phyloP scores from a whole-genome alignment of 1,140 invertebrate genomes.

The Drusus annulatus region DNA sequence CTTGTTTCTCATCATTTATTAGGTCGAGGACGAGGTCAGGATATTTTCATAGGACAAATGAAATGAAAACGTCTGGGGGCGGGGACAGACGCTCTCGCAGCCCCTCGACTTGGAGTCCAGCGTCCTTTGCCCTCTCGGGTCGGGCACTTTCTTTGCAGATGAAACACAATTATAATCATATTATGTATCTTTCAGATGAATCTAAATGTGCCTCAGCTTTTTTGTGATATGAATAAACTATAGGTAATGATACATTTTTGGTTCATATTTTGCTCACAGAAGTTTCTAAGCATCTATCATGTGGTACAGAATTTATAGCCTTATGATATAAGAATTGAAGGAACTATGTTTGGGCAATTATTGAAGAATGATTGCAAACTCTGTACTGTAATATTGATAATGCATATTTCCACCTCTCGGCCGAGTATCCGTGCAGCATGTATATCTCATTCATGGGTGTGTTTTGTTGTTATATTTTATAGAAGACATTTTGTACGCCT shows the following conservation, averaged over 20 bases:
- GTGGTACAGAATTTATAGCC: neutral
- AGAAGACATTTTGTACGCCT: conserved; percentile 34
- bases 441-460: conserved; percentile 10
- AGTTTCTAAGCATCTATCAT: conserved; percentile 1
- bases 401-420: conserved; percentile 5
- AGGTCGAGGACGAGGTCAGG: neutral
- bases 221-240: conserved; percentile 36
- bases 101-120: too few relatives aligned
- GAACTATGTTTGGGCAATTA: neutral
- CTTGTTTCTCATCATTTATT: neutral
- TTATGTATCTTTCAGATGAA: neutral
- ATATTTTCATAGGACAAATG: neutral
- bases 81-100: too few relatives aligned
- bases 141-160: neutral
- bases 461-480: conserved; percentile 13
- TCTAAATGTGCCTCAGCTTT: conserved; percentile 38
- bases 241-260: conserved; percentile 24
- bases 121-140: too few relatives aligned
- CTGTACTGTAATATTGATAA: neutral
- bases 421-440: neutral
- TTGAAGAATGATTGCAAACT: neutral
- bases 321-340: neutral
- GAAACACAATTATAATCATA: neutral
- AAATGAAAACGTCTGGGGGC: neutral
- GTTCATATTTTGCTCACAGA: conserved; percentile 28